phyloP scores from a whole-genome alignment of 2,888 invertebrate genomes.

The Piscicola geometra region DNA sequence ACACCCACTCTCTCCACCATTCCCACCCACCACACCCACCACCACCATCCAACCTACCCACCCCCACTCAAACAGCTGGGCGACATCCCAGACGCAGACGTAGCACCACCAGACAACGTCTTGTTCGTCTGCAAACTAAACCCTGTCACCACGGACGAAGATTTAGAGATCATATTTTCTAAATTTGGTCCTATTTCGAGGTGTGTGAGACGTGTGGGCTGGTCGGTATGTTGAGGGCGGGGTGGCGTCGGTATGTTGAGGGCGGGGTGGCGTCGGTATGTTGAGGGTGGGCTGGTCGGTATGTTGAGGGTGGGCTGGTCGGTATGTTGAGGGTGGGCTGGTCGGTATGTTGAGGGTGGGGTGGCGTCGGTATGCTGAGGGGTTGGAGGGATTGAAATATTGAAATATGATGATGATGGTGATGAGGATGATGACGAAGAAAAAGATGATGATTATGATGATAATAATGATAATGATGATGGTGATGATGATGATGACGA shows the following conservation, averaged over 20 bases:
- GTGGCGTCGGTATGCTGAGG: not conserved
- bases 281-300: not conserved
- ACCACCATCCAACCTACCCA: not conserved
- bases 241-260: not conserved
- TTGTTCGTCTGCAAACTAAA: slow-evolving; percentile 98
- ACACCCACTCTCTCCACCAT: too few relatives aligned
- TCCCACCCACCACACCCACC: not conserved
- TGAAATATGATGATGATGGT: too few relatives aligned
- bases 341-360: too few relatives aligned
- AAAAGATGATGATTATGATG: too few relatives aligned
- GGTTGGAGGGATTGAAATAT: not conserved
- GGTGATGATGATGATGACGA: too few relatives aligned
- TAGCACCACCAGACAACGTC: slow-evolving; percentile 97
- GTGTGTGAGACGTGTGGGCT: slow-evolving; percentile 28
- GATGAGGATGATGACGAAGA: too few relatives aligned
- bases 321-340: not conserved
- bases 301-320: not conserved
- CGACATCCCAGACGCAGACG: slow-evolving; percentile 91
- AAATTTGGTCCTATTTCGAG: slow-evolving; percentile 80
- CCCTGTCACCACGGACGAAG: slow-evolving; percentile 94
- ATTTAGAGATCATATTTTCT: slow-evolving; percentile 93
- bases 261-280: not conserved
- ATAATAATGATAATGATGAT: too few relatives aligned
- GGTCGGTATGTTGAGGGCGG: too few relatives aligned
- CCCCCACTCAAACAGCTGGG: slow-evolving; percentile 68